Evolutionary conservation across 2,888 invertebrate genomes (phyloP).

Genomic region (Diaphora mendica): DNA sequence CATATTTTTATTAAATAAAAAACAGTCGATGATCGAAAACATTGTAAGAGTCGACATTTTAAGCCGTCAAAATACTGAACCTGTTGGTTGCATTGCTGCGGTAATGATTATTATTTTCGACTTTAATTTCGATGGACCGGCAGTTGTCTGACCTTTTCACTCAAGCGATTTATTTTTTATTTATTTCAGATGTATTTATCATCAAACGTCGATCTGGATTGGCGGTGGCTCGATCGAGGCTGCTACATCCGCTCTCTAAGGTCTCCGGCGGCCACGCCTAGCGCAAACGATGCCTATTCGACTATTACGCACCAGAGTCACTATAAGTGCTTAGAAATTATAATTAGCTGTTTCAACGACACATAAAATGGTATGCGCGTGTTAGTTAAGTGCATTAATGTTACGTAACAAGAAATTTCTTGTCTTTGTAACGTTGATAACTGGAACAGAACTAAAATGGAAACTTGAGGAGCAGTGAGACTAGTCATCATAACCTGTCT

Average conservation of each 20-base stretch:
- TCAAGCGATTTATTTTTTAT: constrained; percentile 70
- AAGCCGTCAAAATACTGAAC: constrained; percentile 73
- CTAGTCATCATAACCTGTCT: constrained; percentile 30
- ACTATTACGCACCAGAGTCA: constrained; percentile 59
- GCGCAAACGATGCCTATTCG: constrained; percentile 70
- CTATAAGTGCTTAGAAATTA: constrained; percentile 58
- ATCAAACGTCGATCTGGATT: constrained; percentile 77
- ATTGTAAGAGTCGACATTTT: constrained; percentile 58
- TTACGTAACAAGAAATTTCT: constrained; percentile 50
- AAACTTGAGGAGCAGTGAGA: constrained; percentile 18
- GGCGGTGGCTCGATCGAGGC: constrained; percentile 71
- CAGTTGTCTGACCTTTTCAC: constrained; percentile 82
- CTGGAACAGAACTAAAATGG: constrained; percentile 30
- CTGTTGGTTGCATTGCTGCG: constrained; percentile 65
- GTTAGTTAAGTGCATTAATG: constrained; percentile 40
- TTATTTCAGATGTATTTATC: constrained; percentile 78
- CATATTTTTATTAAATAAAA: constrained; percentile 60
- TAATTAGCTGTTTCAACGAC: constrained; percentile 53
- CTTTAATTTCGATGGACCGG: constrained; percentile 76
- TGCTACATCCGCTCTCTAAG: constrained; percentile 82
- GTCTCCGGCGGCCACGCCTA: constrained; percentile 78
- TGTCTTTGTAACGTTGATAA: constrained; percentile 35
- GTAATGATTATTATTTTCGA: constrained; percentile 79
- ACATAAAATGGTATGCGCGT: constrained; percentile 51
- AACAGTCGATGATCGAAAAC: constrained; percentile 49